phyloP scores from a whole-genome alignment of 1,140 invertebrate genomes.

The Tachypleus tridentatus region DNA sequence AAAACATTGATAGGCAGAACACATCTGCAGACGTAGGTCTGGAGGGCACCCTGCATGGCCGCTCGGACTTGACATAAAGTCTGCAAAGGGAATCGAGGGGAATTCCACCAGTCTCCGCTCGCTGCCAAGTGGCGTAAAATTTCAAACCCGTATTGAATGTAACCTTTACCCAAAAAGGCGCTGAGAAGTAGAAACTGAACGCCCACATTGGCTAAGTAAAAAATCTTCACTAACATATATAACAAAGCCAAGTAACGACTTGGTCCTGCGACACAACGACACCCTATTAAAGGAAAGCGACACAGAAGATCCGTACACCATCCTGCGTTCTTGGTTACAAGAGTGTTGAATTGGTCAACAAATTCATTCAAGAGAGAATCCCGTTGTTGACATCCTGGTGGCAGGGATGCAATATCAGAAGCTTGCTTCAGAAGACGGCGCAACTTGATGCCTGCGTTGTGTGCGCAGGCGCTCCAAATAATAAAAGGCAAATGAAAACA shows the following conservation, averaged over 20 bases:
- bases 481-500: constrained; percentile 44
- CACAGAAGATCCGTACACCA: constrained; percentile 31
- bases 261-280: constrained; percentile 28
- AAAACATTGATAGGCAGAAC: constrained; percentile 44
- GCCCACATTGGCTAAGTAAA: constrained; percentile 37
- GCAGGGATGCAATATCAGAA: constrained; percentile 30
- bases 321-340: constrained; percentile 31
- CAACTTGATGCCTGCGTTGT: constrained; percentile 33
- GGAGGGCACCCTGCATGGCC: constrained; percentile 32
- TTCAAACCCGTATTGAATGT: constrained; percentile 31
- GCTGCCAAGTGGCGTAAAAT: constrained; percentile 25
- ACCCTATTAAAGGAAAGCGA: constrained; percentile 25
- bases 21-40: constrained; percentile 37
- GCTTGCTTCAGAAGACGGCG: constrained; percentile 32
- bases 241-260: constrained; percentile 36
- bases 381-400: constrained; percentile 34
- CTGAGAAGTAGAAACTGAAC: constrained; percentile 38
- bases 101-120: constrained; percentile 33
- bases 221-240: constrained; percentile 35
- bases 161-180: constrained; percentile 33
- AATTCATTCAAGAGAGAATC: constrained; percentile 33
- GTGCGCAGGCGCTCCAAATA: constrained; percentile 38
- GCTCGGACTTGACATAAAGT: constrained; percentile 33
- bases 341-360: constrained; percentile 34
- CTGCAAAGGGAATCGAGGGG: constrained; percentile 33